These are phyloP conservation scores for Saxidomus purpurata DNA, from an alignment of 1,140 invertebrate species.

Conservation along the genomic window DNA sequence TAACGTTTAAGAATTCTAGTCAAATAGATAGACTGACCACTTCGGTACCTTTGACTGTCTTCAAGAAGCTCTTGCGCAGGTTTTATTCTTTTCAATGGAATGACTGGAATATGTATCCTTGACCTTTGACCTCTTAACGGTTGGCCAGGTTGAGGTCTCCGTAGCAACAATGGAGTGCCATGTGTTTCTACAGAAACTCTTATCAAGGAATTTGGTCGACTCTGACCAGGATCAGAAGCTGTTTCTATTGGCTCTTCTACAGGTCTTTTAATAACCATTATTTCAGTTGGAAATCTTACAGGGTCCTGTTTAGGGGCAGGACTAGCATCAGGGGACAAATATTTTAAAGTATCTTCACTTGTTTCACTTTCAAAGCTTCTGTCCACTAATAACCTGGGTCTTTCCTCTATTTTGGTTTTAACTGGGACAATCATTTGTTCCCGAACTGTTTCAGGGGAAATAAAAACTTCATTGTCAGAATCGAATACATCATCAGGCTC, in stretches of 20 bases:
- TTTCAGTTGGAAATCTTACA: slow-evolving; percentile 31
- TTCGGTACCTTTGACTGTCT: slow-evolving; percentile 82
- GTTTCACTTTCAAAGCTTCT: slow-evolving; percentile 63
- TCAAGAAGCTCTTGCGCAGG: slow-evolving; percentile 83
- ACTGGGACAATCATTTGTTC: slow-evolving; percentile 30
- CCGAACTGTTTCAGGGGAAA: neutral
- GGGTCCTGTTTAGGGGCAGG: slow-evolving; percentile 49
- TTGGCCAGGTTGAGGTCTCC: slow-evolving; percentile 49
- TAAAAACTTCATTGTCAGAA: slow-evolving; percentile 49
- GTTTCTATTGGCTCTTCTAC: slow-evolving; percentile 42
- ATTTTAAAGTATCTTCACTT: slow-evolving; percentile 65
- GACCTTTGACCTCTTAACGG: slow-evolving; percentile 30
- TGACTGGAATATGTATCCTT: slow-evolving; percentile 55
- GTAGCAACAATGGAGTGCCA: slow-evolving; percentile 62
- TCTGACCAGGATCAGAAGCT: slow-evolving; percentile 56
- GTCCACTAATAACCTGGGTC: slow-evolving; percentile 11
- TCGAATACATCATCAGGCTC: slow-evolving; percentile 53
- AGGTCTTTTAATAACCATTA: slow-evolving; percentile 21
- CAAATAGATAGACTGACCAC: slow-evolving; percentile 80
- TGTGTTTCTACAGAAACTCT: slow-evolving; percentile 54
- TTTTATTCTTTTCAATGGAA: slow-evolving; percentile 74
- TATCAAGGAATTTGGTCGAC: slow-evolving; percentile 53
- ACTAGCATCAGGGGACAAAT: slow-evolving; percentile 47
- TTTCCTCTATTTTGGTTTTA: slow-evolving; percentile 20
- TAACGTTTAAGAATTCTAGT: slow-evolving; percentile 80